These are phyloP conservation scores for Bursaphelenchus mucronatus DNA, from an alignment of 1,140 invertebrate species.

Conservation along the genomic window DNA sequence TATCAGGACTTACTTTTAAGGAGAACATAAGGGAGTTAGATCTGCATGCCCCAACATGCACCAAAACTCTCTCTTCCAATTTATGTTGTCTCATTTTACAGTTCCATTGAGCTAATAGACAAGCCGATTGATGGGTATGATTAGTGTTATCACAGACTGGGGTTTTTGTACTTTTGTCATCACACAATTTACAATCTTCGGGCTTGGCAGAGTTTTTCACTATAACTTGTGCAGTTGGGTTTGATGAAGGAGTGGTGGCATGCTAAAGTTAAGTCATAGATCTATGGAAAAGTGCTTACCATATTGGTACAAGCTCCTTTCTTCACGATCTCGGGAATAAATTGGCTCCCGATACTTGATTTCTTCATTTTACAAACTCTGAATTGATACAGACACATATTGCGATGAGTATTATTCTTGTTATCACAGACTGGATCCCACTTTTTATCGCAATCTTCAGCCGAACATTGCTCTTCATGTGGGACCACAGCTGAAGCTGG, in stretches of 20 bases:
- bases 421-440: slow-evolving; percentile 30
- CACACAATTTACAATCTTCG: too few species aligned
- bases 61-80: slow-evolving; percentile 36
- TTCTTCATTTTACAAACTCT: slow-evolving; percentile 28
- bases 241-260: not conserved
- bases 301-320: slow-evolving; percentile 14
- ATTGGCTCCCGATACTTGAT: slow-evolving; percentile 4
- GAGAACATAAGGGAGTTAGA: slow-evolving; percentile 31
- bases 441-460: slow-evolving; percentile 16
- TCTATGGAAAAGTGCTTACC: slow-evolving; percentile 27
- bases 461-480: slow-evolving; percentile 22
- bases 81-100: slow-evolving; percentile 25
- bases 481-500: not conserved
- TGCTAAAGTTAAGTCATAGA: not conserved
- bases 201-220: slow-evolving; percentile 1
- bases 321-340: slow-evolving; percentile 14
- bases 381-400: slow-evolving; percentile 30
- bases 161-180: slow-evolving; percentile 4
- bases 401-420: slow-evolving; percentile 27
- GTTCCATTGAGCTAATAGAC: slow-evolving; percentile 44
- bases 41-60: slow-evolving; percentile 40
- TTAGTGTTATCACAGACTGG: slow-evolving; percentile 23
- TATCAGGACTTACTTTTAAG: slow-evolving; percentile 15
- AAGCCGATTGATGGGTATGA: slow-evolving; percentile 23
- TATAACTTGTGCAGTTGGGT: not conserved